These are phyloP conservation scores for Varanus komodoensis DNA, from an alignment of 2,113 vertebrate species.

Conservation along the genomic window DNA sequence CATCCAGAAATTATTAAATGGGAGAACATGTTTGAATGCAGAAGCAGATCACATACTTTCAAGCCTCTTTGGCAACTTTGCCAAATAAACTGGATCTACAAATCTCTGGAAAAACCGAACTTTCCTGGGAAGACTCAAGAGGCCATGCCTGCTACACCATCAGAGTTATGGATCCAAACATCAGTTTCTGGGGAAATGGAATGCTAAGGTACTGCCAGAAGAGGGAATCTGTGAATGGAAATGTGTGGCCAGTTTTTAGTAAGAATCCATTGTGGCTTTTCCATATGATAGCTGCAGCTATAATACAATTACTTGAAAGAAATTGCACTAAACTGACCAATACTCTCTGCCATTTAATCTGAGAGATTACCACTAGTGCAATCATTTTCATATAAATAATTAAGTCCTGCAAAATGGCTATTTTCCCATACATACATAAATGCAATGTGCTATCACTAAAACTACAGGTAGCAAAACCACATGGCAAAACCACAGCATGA, in stretches of 20 bases:
- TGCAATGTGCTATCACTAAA: background rate
- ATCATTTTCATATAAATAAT: constrained; percentile 18
- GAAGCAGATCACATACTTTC: background rate
- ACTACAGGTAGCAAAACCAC: background rate
- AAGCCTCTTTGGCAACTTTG: background rate
- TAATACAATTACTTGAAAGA: constrained; percentile 26
- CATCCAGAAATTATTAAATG: background rate
- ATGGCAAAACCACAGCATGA: background rate
- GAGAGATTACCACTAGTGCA: constrained; percentile 10
- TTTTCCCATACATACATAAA: constrained; percentile 1
- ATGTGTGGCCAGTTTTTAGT: background rate
- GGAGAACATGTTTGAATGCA: background rate
- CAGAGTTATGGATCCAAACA: background rate
- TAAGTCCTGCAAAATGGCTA: background rate
- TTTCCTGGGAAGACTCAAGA: background rate
- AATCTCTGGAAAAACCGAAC: too few relatives aligned
- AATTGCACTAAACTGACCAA: background rate
- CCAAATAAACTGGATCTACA: too few relatives aligned
- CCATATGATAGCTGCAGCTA: constrained; percentile 17
- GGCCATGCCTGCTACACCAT: background rate
- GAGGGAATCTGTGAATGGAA: background rate
- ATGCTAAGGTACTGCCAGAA: background rate
- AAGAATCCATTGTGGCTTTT: constrained; percentile 2
- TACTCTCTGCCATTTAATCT: constrained; percentile 18
- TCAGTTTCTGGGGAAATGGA: background rate